Evolutionary conservation across 2,113 vertebrate species (phyloP).

Genomic region (Noctilio leporinus): DNA sequence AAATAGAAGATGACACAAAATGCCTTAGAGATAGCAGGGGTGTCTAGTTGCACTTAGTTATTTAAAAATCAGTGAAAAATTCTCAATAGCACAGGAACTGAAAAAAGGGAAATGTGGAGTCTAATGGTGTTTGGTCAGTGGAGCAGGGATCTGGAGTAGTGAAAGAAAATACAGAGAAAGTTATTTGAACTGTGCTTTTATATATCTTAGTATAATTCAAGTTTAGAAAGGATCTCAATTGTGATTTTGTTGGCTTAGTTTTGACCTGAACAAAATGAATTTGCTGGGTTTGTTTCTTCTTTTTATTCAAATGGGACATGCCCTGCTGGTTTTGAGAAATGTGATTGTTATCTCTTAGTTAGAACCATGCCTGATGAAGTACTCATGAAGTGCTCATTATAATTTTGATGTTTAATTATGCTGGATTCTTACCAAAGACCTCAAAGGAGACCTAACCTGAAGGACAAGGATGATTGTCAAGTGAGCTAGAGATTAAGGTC

Average conservation of each 20-base stretch:
- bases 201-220: slow-evolving; percentile 36
- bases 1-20: slow-evolving; percentile 60
- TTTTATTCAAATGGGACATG: slow-evolving; percentile 58
- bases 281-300: slow-evolving; percentile 54
- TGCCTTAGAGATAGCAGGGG: slow-evolving; percentile 49
- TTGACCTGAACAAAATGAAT: slow-evolving; percentile 59
- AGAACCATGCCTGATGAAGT: neutral
- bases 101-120: slow-evolving; percentile 51
- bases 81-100: slow-evolving; percentile 50
- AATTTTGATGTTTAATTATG: slow-evolving; percentile 31
- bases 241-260: slow-evolving; percentile 67
- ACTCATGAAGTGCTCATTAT: neutral
- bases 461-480: slow-evolving; percentile 40
- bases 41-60: slow-evolving; percentile 69
- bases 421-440: slow-evolving; percentile 31
- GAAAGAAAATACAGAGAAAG: slow-evolving; percentile 62
- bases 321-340: slow-evolving; percentile 54
- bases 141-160: slow-evolving; percentile 56
- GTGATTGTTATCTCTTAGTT: slow-evolving; percentile 42
- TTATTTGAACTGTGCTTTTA: slow-evolving; percentile 60
- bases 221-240: slow-evolving; percentile 52
- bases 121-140: slow-evolving; percentile 50
- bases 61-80: slow-evolving; percentile 68
- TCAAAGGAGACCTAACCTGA: slow-evolving; percentile 35
- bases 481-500: neutral